Evolutionary conservation across 2,888 invertebrate species (phyloP).

Genomic region (Drosophila mercatorum): DNA sequence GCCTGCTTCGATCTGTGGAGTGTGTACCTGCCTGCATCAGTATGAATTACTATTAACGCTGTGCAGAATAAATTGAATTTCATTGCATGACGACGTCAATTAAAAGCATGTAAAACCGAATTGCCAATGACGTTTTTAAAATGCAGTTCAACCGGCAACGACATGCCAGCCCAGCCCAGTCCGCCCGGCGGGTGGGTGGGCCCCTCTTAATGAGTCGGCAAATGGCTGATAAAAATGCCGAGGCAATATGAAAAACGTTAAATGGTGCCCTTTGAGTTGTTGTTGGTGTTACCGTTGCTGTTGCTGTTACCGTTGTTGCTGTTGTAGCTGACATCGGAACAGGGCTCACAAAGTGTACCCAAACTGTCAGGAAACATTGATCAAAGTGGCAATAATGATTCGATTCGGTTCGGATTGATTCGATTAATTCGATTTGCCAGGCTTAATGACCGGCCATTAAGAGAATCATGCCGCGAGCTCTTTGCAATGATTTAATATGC

Average conservation of each 20-base stretch:
- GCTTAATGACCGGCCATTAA: conserved; percentile 65
- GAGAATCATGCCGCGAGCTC: conserved; percentile 31
- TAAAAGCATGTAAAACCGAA: conserved; percentile 83
- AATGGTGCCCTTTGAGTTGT: conserved; percentile 17
- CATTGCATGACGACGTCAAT: conserved; percentile 82
- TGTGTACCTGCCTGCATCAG: conserved; percentile 41
- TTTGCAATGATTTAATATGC: conserved; percentile 39
- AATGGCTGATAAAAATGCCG: conserved; percentile 80
- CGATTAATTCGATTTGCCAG: conserved; percentile 40
- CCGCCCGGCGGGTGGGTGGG: not conserved
- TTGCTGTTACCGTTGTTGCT: conserved; percentile 11
- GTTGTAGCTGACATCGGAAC: conserved; percentile 52
- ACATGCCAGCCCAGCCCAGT: conserved; percentile 15
- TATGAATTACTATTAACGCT: conserved; percentile 76
- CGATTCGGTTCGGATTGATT: conserved; percentile 18
- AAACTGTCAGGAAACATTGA: conserved; percentile 73
- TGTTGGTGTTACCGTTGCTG: not conserved
- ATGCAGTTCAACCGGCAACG: conserved; percentile 58
- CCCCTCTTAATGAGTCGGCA: conserved; percentile 78
- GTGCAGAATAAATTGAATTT: conserved; percentile 82
- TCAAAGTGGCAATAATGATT: conserved; percentile 61
- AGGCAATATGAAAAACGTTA: conserved; percentile 67
- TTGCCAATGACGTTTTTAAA: conserved; percentile 80
- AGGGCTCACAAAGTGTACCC: conserved; percentile 58
- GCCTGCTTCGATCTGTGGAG: conserved; percentile 18